phyloP scores from a whole-genome alignment of 2,113 vertebrate genomes.

The Sclerurus mexicanus region DNA sequence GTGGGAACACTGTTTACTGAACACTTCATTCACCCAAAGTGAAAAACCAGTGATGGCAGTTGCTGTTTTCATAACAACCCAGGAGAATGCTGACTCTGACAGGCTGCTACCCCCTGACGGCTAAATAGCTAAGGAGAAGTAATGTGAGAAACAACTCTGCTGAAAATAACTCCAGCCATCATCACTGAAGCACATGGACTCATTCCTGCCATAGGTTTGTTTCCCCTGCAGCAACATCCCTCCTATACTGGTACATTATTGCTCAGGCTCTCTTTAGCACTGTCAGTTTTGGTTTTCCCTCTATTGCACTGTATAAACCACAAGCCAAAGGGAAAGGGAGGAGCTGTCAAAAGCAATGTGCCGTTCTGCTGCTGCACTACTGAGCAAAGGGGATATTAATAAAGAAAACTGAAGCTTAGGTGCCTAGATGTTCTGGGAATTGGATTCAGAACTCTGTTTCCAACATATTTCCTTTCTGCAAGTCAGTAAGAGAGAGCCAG shows the following conservation, averaged over 20 bases:
- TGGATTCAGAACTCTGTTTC: background rate
- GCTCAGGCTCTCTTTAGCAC: background rate
- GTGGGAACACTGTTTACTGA: slow-evolving; percentile 28
- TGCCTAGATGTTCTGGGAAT: background rate
- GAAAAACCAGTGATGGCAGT: slow-evolving; percentile 61
- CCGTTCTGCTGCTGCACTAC: background rate
- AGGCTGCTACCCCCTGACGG: slow-evolving; percentile 39
- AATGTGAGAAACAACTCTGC: slow-evolving; percentile 46
- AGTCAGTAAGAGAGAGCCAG: background rate
- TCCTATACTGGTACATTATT: background rate
- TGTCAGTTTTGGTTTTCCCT: background rate
- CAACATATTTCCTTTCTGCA: background rate
- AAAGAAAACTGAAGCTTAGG: background rate
- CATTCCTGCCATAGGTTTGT: background rate
- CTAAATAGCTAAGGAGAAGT: slow-evolving; percentile 25
- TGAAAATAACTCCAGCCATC: slow-evolving; percentile 58
- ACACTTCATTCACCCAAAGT: slow-evolving; percentile 50
- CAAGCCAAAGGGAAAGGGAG: background rate
- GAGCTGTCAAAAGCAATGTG: background rate
- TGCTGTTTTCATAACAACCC: slow-evolving; percentile 69
- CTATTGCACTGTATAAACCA: background rate
- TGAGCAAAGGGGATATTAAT: background rate
- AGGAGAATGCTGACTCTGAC: slow-evolving; percentile 57
- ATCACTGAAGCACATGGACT: slow-evolving; percentile 42
- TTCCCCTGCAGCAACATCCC: background rate